These are phyloP conservation scores for Trididemnum miniatum DNA, from an alignment of 23 tunicate species.

Conservation along the genomic window DNA sequence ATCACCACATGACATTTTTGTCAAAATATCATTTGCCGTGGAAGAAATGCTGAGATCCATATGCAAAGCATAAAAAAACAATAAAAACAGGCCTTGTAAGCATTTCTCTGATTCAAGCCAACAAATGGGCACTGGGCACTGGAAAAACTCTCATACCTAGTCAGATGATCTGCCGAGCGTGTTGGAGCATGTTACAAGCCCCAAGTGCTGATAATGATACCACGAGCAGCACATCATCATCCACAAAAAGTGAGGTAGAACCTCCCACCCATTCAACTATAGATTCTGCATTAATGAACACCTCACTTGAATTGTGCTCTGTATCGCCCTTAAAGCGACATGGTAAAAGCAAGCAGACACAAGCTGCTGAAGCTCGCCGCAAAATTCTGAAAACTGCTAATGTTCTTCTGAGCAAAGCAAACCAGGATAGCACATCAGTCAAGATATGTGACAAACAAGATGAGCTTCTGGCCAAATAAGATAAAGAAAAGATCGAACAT, in stretches of 20 bases:
- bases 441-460: conserved; percentile 17
- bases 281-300: conserved; percentile 12
- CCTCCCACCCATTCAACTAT: conserved; percentile 22
- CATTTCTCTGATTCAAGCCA: too few relatives aligned
- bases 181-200: conserved; percentile 18
- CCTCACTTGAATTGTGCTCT: conserved; percentile 24
- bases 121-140: too few relatives aligned
- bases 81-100: too few relatives aligned
- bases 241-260: conserved; percentile 29
- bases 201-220: conserved; percentile 21
- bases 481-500: conserved; percentile 29
- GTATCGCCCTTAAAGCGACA: conserved; percentile 32
- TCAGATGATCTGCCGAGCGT: conserved; percentile 35
- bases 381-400: conserved; percentile 32
- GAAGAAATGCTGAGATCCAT: too few relatives aligned
- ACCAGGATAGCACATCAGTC: conserved; percentile 25
- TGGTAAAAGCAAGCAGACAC: conserved; percentile 36
- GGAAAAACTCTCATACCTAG: too few relatives aligned
- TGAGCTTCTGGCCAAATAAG: neutral
- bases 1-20: too few relatives aligned
- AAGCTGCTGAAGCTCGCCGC: conserved; percentile 37
- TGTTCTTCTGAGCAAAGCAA: conserved; percentile 4
- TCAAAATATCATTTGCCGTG: too few relatives aligned
- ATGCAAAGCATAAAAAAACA: too few relatives aligned
- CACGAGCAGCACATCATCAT: conserved; percentile 23